Evolutionary conservation across 2,888 invertebrate genomes (phyloP).

Genomic region (Tupiocoris notatus): DNA sequence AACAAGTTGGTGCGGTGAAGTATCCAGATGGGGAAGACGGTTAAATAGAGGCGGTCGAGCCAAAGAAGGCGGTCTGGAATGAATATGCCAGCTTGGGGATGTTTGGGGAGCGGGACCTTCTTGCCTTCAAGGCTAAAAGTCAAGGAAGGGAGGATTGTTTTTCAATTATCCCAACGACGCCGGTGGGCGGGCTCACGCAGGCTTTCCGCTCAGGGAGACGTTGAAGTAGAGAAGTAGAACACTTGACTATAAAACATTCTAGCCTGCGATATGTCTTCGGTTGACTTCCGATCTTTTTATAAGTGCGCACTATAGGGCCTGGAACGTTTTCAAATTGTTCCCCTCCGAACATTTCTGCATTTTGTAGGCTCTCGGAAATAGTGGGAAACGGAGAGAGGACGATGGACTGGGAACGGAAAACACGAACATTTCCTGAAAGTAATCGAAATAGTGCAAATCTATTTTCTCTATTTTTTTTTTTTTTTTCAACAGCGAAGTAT

Average conservation of each 20-base stretch:
- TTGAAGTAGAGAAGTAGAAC: slow-evolving; percentile 11
- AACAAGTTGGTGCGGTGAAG: slow-evolving; percentile 30
- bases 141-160: slow-evolving; percentile 37
- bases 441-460: no score
- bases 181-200: slow-evolving; percentile 10
- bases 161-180: slow-evolving; percentile 29
- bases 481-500: no score
- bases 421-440: no score
- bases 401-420: no score
- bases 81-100: slow-evolving; percentile 14
- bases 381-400: no score
- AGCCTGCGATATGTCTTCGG: slow-evolving; percentile 23
- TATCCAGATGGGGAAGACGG: background rate
- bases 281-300: slow-evolving; percentile 3
- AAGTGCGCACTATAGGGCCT: slow-evolving; percentile 31
- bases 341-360: no score
- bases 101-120: background rate
- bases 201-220: slow-evolving; percentile 1
- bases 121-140: background rate
- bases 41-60: background rate
- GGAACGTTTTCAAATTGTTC: slow-evolving; percentile 42
- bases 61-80: slow-evolving; percentile 5
- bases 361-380: no score
- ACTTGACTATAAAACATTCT: slow-evolving; percentile 35
- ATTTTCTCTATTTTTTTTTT: no score